Percentiles rank a stretch among this genome's conserved stretches.
phyloP scores from a whole-genome alignment of 2,888 invertebrate genomes.

The Andricus curvator region DNA sequence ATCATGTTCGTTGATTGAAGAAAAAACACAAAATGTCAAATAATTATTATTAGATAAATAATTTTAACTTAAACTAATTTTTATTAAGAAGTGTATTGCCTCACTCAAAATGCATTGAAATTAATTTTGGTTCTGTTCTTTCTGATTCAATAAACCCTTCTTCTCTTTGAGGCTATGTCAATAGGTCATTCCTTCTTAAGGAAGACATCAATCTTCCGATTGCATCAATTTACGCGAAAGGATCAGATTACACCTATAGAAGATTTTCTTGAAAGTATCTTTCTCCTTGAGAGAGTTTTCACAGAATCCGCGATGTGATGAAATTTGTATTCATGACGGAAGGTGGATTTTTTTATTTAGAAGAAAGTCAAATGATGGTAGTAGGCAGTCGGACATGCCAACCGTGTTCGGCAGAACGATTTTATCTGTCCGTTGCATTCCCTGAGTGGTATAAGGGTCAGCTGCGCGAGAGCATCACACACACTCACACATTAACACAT shows the following conservation, averaged over 20 bases:
- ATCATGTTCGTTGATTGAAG: too few species aligned
- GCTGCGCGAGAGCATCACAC: constrained; percentile 35
- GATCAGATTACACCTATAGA: background rate
- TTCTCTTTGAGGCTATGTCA: too few species aligned
- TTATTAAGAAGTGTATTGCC: too few species aligned
- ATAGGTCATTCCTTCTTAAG: background rate
- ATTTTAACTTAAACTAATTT: too few species aligned
- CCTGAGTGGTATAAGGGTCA: constrained; percentile 44
- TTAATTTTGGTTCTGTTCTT: too few species aligned
- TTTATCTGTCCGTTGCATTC: constrained; percentile 50
- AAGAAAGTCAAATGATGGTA: constrained; percentile 32
- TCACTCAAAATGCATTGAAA: too few species aligned
- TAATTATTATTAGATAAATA: too few species aligned
- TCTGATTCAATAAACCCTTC: too few species aligned
- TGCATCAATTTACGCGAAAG: background rate
- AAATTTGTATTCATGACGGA: constrained; percentile 39
- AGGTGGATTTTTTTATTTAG: constrained; percentile 28
- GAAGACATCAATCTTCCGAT: background rate
- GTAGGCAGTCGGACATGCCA: constrained; percentile 34
- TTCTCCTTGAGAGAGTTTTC: background rate
- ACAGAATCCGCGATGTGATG: constrained; percentile 19
- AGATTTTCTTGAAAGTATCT: background rate
- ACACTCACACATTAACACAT: constrained; percentile 22
- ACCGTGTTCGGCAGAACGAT: constrained; percentile 49
- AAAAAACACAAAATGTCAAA: too few species aligned